Conservation (phyloP, 2,113 vertebrate species). For the Actenoides lindsayi region DNA sequence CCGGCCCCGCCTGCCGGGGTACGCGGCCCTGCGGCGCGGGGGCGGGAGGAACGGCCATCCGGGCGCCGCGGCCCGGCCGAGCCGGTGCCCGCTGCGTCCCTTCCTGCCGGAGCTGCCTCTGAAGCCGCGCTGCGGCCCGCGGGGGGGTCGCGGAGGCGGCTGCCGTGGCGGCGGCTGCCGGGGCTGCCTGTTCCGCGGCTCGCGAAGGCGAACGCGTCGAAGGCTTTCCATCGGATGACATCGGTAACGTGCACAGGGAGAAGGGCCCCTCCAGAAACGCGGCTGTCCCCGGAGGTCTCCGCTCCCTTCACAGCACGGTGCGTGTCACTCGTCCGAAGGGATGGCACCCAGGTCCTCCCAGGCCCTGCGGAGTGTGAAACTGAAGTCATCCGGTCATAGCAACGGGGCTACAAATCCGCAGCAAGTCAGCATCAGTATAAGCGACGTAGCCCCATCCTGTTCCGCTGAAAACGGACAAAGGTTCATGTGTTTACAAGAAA, state of each 20-base stretch:
- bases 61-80: background rate
- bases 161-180: too few species aligned
- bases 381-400: rapidly evolving
- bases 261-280: background rate
- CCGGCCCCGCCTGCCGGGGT: too few species aligned
- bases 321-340: rapidly evolving
- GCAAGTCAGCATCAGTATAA: background rate
- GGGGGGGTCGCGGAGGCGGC: background rate
- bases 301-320: rapidly evolving
- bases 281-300: background rate
- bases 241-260: rapidly evolving
- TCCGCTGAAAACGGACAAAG: background rate
- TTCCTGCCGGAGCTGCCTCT: background rate
- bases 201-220: rapidly evolving
- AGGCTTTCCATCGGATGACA: background rate
- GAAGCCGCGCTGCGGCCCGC: background rate
- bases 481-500: background rate
- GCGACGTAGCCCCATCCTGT: rapidly evolving
- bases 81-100: too few species aligned
- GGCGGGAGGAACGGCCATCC: background rate
- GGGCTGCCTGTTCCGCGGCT: background rate
- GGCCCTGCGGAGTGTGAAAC: background rate
- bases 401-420: rapidly evolving
- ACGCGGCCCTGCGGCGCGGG: too few species aligned
- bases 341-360: background rate